phyloP scores from a whole-genome alignment of 2,113 vertebrate genomes.

The Albula goreensis region DNA sequence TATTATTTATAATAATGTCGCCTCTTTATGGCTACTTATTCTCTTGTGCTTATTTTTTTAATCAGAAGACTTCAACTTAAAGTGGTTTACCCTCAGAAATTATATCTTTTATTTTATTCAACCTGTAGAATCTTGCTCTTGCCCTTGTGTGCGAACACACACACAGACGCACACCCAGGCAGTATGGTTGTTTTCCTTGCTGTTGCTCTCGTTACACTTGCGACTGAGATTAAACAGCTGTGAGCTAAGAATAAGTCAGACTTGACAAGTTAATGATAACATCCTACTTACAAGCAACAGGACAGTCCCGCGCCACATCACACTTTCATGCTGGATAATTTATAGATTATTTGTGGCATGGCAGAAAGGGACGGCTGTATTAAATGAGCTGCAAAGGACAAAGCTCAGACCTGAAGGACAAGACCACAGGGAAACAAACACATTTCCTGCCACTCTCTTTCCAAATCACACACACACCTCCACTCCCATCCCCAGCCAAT shows the following conservation, averaged over 20 bases:
- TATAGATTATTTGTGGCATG: conserved; percentile 18
- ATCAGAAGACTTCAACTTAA: neutral
- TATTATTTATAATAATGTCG: neutral
- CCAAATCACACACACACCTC: neutral
- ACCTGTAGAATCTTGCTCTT: neutral
- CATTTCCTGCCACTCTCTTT: neutral
- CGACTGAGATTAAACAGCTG: neutral
- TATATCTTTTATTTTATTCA: neutral
- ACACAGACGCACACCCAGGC: neutral
- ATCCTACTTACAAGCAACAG: conserved; percentile 14
- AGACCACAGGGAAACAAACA: neutral
- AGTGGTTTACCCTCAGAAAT: neutral
- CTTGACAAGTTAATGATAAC: conserved; percentile 23
- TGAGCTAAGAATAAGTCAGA: conserved; percentile 1
- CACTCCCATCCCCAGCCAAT: neutral
- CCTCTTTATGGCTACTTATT: neutral
- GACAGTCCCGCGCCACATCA: neutral
- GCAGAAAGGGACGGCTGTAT: neutral
- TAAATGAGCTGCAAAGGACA: conserved; percentile 15
- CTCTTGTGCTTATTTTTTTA: neutral
- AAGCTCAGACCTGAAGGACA: neutral
- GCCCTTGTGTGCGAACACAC: neutral
- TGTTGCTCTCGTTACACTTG: neutral
- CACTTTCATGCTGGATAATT: conserved; percentile 9
- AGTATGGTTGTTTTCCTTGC: neutral